Percentiles rank a stretch among this genome's conserved stretches.
phyloP scores from a whole-genome alignment of 2,797 vertebrate species.

The Leptatherina wallacei region DNA sequence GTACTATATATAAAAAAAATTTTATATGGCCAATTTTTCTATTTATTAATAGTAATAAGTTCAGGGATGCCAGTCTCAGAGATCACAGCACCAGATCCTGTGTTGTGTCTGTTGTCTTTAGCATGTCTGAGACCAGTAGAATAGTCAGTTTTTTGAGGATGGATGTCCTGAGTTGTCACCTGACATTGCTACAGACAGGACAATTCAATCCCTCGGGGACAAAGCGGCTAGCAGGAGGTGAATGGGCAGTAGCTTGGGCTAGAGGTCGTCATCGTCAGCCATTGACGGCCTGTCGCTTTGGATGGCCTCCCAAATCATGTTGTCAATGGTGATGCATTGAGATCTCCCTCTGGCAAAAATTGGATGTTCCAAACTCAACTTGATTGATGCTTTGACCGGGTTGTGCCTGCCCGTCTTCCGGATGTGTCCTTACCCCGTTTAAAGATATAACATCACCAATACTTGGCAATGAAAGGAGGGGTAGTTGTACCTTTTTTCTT shows the following conservation, averaged over 20 bases:
- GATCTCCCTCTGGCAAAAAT: constrained; percentile 75
- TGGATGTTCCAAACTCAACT: constrained; percentile 71
- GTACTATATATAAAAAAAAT: neutral
- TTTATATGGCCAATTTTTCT: neutral
- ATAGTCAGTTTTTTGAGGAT: constrained; percentile 60
- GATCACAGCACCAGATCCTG: constrained; percentile 19
- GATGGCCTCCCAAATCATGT: constrained; percentile 76
- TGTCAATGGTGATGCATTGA: constrained; percentile 82
- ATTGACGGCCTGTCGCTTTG: constrained; percentile 61
- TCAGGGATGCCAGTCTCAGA: neutral
- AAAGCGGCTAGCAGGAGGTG: constrained; percentile 44
- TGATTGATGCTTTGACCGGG: constrained; percentile 75
- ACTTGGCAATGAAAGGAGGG: constrained; percentile 30
- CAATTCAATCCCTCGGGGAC: constrained; percentile 61
- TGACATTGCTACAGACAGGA: constrained; percentile 55
- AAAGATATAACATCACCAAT: constrained; percentile 46
- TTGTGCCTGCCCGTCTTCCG: constrained; percentile 53
- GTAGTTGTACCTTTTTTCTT: constrained; percentile 48
- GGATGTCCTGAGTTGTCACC: constrained; percentile 49
- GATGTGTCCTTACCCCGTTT: constrained; percentile 59
- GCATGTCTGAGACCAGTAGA: constrained; percentile 43
- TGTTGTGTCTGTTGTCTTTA: constrained; percentile 36
- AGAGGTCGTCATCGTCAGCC: constrained; percentile 58
- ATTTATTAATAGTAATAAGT: neutral
- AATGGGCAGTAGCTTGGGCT: constrained; percentile 54